Conservation (phyloP, 1,140 invertebrate species). For the Drosophila jambulina region DNA sequence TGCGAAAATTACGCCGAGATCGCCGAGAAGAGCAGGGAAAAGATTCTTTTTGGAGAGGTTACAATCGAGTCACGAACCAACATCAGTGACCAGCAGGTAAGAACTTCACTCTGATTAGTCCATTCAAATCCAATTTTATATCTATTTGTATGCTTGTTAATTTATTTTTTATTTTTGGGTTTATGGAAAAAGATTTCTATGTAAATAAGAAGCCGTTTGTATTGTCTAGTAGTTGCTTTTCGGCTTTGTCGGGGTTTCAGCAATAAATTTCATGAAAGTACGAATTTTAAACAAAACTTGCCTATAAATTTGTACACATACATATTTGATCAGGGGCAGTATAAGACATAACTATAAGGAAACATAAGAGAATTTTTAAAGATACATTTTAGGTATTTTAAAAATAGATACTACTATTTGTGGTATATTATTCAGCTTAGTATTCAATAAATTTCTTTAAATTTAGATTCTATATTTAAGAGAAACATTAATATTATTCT, state of each 20-base stretch:
- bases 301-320: conserved; percentile 36
- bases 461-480: too few species aligned
- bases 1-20: conserved; percentile 42
- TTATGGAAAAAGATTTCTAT: conserved; percentile 42
- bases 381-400: too few species aligned
- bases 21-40: conserved; percentile 17
- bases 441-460: too few species aligned
- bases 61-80: conserved; percentile 15
- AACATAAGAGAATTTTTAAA: background rate
- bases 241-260: conserved; percentile 43
- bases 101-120: conserved; percentile 44
- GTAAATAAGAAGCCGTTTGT: conserved; percentile 46
- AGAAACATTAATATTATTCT: too few species aligned
- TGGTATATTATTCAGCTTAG: too few species aligned
- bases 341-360: background rate
- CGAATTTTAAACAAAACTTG: conserved; percentile 64
- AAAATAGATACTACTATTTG: too few species aligned
- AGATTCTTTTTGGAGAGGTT: conserved; percentile 15
- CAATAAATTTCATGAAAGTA: conserved; percentile 70
- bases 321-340: conserved; percentile 18
- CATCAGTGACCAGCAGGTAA: conserved; percentile 35
- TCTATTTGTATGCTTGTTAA: conserved; percentile 9
- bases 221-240: conserved; percentile 49
- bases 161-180: conserved; percentile 17
- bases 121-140: conserved; percentile 34